Evolutionary conservation across 2,888 invertebrate genomes (phyloP), one percentile per base, ranked within the genome.

Genomic region (Alsophila aescularia): DNA sequence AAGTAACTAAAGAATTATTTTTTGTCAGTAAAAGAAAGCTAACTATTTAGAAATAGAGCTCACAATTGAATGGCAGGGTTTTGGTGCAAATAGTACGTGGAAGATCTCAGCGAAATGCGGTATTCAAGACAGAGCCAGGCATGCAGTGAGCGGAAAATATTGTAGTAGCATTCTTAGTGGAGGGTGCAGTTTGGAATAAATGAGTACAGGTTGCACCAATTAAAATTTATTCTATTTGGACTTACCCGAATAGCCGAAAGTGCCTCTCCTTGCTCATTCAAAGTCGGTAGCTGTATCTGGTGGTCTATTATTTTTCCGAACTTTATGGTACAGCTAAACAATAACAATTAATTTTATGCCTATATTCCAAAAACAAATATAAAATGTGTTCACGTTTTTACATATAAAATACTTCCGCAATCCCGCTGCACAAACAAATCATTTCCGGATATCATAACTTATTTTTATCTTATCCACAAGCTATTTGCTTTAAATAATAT

Each of bases 101-200:
- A 70, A 77, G 75, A 77, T 75, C 75, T 77, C 70, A 79, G 79
- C 73, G 72, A 83, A 83, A 85, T 77, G 77, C 83, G 73, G 83
- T 84, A 85, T 85, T 81, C 82, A 79, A 83, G 79, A 79, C 81
- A 79, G 73, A 79, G 72, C 76, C 79, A 77, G 81, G 77, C 73
- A 77, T 73, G 75, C 79, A 80, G 78, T 79, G 75, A 84, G 81
- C 73, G 71, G 67, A 72, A 81, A 85, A 87, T 85, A 84, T 81
- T 81, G 83, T 80, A 75, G 75, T 77, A 60, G 57, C 54, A 59
- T 52, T 53, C 47, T 55, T 58, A 34, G 32, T 44, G 42, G 39
- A 36, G 32, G 41, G 24, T 47, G 49, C 52, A 43, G 35, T 48
- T 53, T 51, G 27, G 50, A 51, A 58, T 51, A 55, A 60, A 52